A percentile compares a stretch with the other conserved stretches of the same genome.
phyloP scores from a whole-genome alignment of 2,888 invertebrate species.

The Creontiades dilutus region DNA sequence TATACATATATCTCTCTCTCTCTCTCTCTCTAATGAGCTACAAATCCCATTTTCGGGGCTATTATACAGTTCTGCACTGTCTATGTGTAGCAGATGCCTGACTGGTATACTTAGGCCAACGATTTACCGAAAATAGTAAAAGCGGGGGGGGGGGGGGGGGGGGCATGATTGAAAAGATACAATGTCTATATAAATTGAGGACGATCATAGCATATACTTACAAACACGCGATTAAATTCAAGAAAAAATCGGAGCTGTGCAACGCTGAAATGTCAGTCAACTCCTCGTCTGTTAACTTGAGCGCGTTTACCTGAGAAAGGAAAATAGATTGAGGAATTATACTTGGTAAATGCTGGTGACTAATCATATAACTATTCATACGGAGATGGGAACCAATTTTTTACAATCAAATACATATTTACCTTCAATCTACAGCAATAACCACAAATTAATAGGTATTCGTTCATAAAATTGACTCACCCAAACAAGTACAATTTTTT shows the following conservation, averaged over 20 bases:
- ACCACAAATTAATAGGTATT: not conserved
- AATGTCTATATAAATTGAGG: too few relatives aligned
- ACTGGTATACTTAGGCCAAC: too few relatives aligned
- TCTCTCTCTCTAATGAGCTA: too few relatives aligned
- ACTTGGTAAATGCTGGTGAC: not conserved
- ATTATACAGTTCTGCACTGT: too few relatives aligned
- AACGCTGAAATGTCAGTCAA: conserved; percentile 65
- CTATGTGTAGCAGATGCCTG: too few relatives aligned
- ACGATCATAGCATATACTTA: conserved; percentile 46
- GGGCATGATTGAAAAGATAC: too few relatives aligned
- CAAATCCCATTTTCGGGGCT: too few relatives aligned
- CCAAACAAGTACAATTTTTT: conserved; percentile 59
- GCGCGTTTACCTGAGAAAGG: conserved; percentile 67
- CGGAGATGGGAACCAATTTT: not conserved
- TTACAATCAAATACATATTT: not conserved
- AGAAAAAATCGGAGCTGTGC: conserved; percentile 63
- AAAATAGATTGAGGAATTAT: not conserved
- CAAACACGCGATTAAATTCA: conserved; percentile 67
- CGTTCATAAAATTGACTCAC: not conserved
- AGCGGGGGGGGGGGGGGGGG: too few relatives aligned
- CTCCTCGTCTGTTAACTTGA: conserved; percentile 68
- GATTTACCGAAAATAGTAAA: too few relatives aligned
- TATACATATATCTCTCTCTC: too few relatives aligned
- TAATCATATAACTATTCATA: not conserved
- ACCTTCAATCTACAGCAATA: not conserved